These are phyloP conservation scores for Tragelaphus imberbis DNA, from an alignment of 2,113 vertebrate species.

Conservation along the genomic window DNA sequence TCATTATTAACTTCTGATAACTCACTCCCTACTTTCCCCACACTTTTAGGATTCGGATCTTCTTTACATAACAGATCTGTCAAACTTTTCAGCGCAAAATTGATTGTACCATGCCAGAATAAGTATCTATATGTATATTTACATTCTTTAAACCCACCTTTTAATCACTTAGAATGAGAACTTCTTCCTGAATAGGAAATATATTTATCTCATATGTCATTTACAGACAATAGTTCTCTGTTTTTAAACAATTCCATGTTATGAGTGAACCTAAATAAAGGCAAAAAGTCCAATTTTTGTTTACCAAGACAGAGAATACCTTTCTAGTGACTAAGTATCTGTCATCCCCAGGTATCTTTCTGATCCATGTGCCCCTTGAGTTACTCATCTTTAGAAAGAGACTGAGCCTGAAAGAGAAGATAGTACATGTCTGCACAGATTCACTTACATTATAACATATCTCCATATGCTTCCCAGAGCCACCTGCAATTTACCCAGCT, in stretches of 20 bases:
- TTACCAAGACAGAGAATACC: not conserved
- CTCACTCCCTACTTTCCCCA: not conserved
- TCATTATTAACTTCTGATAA: constrained; percentile 46
- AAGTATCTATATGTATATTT: not conserved
- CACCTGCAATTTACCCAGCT: not conserved
- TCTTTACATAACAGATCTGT: constrained; percentile 56
- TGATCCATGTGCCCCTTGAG: not conserved
- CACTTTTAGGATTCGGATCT: constrained; percentile 32
- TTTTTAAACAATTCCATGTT: not conserved
- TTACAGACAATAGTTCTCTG: not conserved
- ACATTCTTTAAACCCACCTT: not conserved
- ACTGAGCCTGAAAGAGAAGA: not conserved
- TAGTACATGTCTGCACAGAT: not conserved
- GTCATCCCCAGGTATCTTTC: not conserved
- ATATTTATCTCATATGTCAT: not conserved
- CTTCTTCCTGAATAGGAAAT: not conserved
- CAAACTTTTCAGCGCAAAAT: constrained; percentile 31
- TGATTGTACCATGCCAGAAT: not conserved
- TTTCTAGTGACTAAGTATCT: not conserved
- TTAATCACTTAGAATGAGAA: not conserved
- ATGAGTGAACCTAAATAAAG: not conserved
- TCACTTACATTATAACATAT: not conserved
- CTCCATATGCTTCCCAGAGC: not conserved
- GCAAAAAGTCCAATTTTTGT: not conserved
- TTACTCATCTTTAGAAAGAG: not conserved